These are phyloP conservation scores for Bovichtus variegatus DNA, from an alignment of 2,797 vertebrate genomes.

Conservation along the genomic window DNA sequence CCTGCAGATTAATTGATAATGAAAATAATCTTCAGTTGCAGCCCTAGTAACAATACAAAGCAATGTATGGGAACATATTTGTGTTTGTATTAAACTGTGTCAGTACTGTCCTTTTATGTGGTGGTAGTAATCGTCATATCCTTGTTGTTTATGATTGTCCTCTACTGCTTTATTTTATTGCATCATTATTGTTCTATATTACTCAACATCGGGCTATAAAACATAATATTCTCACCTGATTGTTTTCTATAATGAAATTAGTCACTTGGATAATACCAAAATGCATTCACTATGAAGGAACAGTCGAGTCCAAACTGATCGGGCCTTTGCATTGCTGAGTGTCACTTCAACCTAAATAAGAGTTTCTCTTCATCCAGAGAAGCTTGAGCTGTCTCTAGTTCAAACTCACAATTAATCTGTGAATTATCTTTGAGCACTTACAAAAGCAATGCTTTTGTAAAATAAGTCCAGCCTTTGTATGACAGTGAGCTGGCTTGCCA, in stretches of 20 bases:
- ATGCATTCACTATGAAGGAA: background rate
- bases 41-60: background rate
- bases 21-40: background rate
- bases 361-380: constrained; percentile 26
- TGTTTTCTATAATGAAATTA: background rate
- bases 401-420: constrained; percentile 17
- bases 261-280: background rate
- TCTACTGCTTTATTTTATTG: background rate
- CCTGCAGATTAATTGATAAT: background rate
- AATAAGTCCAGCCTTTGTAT: constrained; percentile 55
- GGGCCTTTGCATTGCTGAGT: background rate
- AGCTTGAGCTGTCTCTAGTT: background rate
- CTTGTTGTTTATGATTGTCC: background rate
- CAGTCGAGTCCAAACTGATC: background rate
- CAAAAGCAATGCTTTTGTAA: constrained; percentile 67
- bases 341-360: constrained; percentile 21
- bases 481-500: constrained; percentile 52
- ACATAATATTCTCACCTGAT: background rate
- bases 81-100: background rate
- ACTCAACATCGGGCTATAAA: background rate
- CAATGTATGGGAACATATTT: background rate
- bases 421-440: constrained; percentile 50
- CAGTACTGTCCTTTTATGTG: background rate
- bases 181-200: background rate
- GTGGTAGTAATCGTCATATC: background rate